Evolutionary conservation across 2,888 invertebrate species (phyloP).

Genomic region (Drosophila demipolita): DNA sequence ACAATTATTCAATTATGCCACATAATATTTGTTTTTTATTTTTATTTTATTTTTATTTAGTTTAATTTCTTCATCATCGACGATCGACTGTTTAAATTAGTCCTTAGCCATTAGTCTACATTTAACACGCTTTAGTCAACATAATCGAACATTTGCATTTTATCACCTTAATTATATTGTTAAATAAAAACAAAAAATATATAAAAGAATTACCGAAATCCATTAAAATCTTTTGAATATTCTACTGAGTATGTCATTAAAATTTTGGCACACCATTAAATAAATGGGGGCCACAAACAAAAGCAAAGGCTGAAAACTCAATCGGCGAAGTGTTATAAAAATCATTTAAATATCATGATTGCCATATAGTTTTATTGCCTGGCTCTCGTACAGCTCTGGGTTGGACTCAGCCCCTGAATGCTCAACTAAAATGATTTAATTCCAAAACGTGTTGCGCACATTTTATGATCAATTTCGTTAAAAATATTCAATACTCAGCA

Average conservation of each 20-base stretch:
- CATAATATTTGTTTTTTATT: background rate
- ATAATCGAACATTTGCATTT: constrained; percentile 42
- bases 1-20: constrained; percentile 69
- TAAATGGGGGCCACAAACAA: constrained; percentile 35
- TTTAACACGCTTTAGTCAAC: constrained; percentile 64
- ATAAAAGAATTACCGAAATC: constrained; percentile 35
- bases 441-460: constrained; percentile 79
- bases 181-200: constrained; percentile 40
- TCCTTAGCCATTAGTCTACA: constrained; percentile 60
- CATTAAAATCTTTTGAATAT: constrained; percentile 72
- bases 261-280: constrained; percentile 77
- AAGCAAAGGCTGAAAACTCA: constrained; percentile 20
- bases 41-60: background rate
- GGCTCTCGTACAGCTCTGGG: constrained; percentile 12
- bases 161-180: constrained; percentile 61
- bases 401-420: constrained; percentile 40
- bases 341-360: constrained; percentile 66
- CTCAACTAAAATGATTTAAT: constrained; percentile 83
- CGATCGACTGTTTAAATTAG: constrained; percentile 51
- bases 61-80: constrained; percentile 30
- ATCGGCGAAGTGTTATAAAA: constrained; percentile 76
- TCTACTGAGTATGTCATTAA: constrained; percentile 64
- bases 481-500: constrained; percentile 20
- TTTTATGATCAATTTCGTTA: constrained; percentile 70
- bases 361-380: constrained; percentile 43